Evolutionary conservation across 2,888 invertebrate species (phyloP), one percentile per base, ranked within the genome.

Genomic region (Drosophila seclusa): DNA sequence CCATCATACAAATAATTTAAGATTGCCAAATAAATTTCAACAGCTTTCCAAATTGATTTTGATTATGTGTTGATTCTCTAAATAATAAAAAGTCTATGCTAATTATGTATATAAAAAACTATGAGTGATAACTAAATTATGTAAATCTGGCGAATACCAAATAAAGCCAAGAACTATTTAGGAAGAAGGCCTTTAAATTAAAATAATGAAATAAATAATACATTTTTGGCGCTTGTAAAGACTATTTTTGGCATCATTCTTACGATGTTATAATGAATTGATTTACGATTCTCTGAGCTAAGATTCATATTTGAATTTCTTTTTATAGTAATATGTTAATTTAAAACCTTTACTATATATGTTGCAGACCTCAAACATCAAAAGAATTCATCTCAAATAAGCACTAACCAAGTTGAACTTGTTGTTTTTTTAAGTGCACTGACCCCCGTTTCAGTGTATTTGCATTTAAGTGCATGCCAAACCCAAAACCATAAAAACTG

Each of bases 401-500:
- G 7, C 13, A 16, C 16, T 24, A 16, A 24, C 8, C 16, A 24
- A 16, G 13, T 45, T 4, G n/a, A 55, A 7, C 34, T 29, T 48
- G 18, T 6, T 49, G 13, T 8, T 57, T 62, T 24, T 57, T 38
- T 42, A 11, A 63, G 71, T 76, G 70, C 78, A 74, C 27, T 74
- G 74, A 78, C 62, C 74, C 52, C 55, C 21, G 34, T 13, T 32
- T 55, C 31, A 45, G 38, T 49, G 63, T 58, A 66, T 73, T 76
- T 76, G 66, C 76, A 66, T 68, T 57, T 60, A 53, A 75, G 62
- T 76, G 68, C 76, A 68, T 4, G 57, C 67, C 75, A 54, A 64
- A 10, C 57, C 60, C 49, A 64, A 64, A 52, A 42, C 27, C 74
- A 62, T 78, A 74, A 78, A 64, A 78, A 24, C 65, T 67, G 58